Base-by-base conservation (phyloP, 2,888 invertebrate species). In the Athripsodes cinereus region DNA sequence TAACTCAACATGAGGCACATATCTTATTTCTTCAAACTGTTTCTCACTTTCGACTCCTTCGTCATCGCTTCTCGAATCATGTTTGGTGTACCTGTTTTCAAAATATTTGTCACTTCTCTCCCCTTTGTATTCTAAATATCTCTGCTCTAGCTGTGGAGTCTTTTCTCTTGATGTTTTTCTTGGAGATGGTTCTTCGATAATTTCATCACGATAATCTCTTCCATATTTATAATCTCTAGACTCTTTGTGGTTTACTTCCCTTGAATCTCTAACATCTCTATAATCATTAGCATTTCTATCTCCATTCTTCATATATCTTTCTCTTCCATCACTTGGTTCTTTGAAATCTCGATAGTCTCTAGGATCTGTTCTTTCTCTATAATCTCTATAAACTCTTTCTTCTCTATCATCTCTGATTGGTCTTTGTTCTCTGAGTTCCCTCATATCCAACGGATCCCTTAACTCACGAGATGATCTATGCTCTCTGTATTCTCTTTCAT, bases 71-170 rank as follows among this genome's bases (percentile, higher is more conserved):
- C 63, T 61, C 11, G 61, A 60, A 19, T 63, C 63, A 48, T 59
- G 61, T 47, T 63, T 63, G 16, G 76, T 77, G 22, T 76, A 76
- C 50, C 65, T 63, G 21, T 66, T 68, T 44, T 66, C 65, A 22
- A 63, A 63, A 53, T 64, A 62, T 44, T 61, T 60, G 26, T 58
- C 63, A 26, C 60, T 58, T 52, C 62, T 63, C 6, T 65, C 62
- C 19, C 66, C 65, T 57, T 62, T 66, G 57, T 67, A 63, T 48
- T 64, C 65, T 53, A 47, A 61, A 48, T 58, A 63, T 51, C 63
- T 49, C 22, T 63, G 59, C 40, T 63, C 63, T 19, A 61, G 26
- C 51, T 63, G 61, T 1, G 63, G 63, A 20, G 61, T 60, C 34
- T 58, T 57, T 51, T 63, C 63, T 48, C 63, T 63, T 10, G 61